A percentile compares a stretch with the other conserved stretches of the same genome.
phyloP scores from a whole-genome alignment of 2,113 vertebrate genomes.

The Leucosticte australis region DNA sequence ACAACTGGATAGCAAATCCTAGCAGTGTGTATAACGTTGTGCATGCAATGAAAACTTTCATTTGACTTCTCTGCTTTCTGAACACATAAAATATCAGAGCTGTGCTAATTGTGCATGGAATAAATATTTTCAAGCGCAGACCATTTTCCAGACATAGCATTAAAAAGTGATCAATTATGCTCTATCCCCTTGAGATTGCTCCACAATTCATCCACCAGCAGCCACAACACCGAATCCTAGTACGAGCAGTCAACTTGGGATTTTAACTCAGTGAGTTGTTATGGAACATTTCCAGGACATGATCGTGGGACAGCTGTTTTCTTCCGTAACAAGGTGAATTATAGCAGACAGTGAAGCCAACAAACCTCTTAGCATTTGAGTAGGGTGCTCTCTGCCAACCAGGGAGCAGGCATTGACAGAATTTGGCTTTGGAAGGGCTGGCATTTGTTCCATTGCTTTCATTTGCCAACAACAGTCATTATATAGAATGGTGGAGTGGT shows the following conservation, averaged over 20 bases:
- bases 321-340: slow-evolving; percentile 74
- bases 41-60: neutral
- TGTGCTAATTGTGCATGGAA: neutral
- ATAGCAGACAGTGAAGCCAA: slow-evolving; percentile 72
- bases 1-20: neutral
- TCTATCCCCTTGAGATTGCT: slow-evolving; percentile 27
- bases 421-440: slow-evolving; percentile 61
- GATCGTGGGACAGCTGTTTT: slow-evolving; percentile 78
- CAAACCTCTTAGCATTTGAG: slow-evolving; percentile 78
- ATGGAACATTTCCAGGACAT: slow-evolving; percentile 74
- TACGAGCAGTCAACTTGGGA: slow-evolving; percentile 64
- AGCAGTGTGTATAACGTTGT: neutral
- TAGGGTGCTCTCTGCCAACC: slow-evolving; percentile 69
- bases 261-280: slow-evolving; percentile 73
- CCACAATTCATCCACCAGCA: slow-evolving; percentile 52
- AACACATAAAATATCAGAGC: neutral
- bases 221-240: slow-evolving; percentile 39
- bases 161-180: slow-evolving; percentile 41
- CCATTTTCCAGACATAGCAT: neutral
- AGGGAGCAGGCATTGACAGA: slow-evolving; percentile 66
- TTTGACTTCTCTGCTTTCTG: slow-evolving; percentile 6
- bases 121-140: slow-evolving; percentile 22
- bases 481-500: slow-evolving; percentile 16
- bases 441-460: slow-evolving; percentile 42
- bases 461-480: slow-evolving; percentile 27